A percentile compares a stretch with the other conserved stretches of the same genome.
Evolutionary conservation across 2,888 invertebrate genomes (phyloP).

Genomic region (Dryadula phaetusa): DNA sequence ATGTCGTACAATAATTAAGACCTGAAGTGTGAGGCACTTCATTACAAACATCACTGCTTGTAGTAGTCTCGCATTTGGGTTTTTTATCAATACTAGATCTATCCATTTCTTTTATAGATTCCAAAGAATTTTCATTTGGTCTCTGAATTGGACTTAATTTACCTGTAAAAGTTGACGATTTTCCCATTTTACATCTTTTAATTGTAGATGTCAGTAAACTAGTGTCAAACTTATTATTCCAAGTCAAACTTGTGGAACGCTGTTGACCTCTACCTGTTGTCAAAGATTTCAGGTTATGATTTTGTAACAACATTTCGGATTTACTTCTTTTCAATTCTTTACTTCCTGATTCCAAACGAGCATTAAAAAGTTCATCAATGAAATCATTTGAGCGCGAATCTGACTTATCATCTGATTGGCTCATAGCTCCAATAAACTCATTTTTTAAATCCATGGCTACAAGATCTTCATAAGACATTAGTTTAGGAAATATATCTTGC

Average conservation of each 20-base stretch:
- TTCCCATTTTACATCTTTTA: constrained; percentile 87
- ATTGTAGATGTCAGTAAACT: constrained; percentile 84
- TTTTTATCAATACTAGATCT: constrained; percentile 63
- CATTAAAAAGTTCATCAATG: constrained; percentile 83
- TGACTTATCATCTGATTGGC: constrained; percentile 75
- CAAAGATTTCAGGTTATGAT: constrained; percentile 76
- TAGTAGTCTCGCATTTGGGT: constrained; percentile 62
- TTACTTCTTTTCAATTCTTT: constrained; percentile 87
- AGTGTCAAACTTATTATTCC: constrained; percentile 88
- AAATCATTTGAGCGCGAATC: constrained; percentile 82
- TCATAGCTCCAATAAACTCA: constrained; percentile 81
- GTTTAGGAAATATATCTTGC: constrained; percentile 92
- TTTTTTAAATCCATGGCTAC: constrained; percentile 86
- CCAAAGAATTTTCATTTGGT: constrained; percentile 63
- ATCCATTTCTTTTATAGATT: constrained; percentile 69
- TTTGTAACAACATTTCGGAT: constrained; percentile 85
- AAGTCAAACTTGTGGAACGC: constrained; percentile 87
- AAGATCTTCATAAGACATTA: constrained; percentile 88
- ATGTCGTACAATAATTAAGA: constrained; percentile 70
- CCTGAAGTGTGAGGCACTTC: constrained; percentile 77
- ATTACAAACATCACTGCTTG: constrained; percentile 60
- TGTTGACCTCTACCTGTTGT: constrained; percentile 85
- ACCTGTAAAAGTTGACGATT: constrained; percentile 73
- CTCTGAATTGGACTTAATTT: constrained; percentile 76
- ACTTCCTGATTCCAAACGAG: constrained; percentile 75